Base-by-base conservation (phyloP, 2,113 vertebrate species). In the Thamnaconus septentrionalis region DNA sequence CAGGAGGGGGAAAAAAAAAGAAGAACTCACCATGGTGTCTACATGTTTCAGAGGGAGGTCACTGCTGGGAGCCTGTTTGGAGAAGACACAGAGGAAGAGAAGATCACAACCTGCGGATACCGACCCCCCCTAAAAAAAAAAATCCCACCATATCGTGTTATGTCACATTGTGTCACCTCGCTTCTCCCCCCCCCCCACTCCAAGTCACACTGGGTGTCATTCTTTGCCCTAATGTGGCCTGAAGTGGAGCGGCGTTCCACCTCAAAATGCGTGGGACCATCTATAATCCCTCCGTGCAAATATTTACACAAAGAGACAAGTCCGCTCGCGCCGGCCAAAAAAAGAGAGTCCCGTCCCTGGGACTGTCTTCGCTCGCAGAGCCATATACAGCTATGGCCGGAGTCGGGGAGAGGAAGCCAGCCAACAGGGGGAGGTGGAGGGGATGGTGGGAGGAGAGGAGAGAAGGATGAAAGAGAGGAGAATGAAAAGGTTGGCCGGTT, bases 11-110 rank as follows among this genome's bases (percentile, higher is more conserved):
- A 11, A n/a, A 50, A 50, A 11, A 11, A 50, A 50, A 50, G 4
- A 5, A 42, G 52, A 61, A 91, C 94, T 95, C 89, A 96, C 94
- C 87, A 84, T 85, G 44, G 90, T 76, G 58, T 94, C 93, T 92
- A 91, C 92, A 86, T 92, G 92, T 83, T 94, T 93, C 83, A 89
- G 83, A 69, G 92, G 86, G 75, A 87, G 91, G 71, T 94, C 93
- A 53, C 85, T 90, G 5, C 74, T 86, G 41, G 91, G 75, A 11
- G 90, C 89, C 93, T 91, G 87, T 69, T 70, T 50, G 79, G 60
- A 83, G 75, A 63, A 53, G 59, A 85, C 73, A 59, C 31, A 74
- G 68, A 81, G 64, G 85, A 69, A 80, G 63, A 69, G 56, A 39
- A 81, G 59, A 57, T 70, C 56, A 57, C 0, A 6, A 67, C 61